Evolutionary conservation across 1,140 invertebrate species (phyloP).

Genomic region (Propsilocerus akamusi): DNA sequence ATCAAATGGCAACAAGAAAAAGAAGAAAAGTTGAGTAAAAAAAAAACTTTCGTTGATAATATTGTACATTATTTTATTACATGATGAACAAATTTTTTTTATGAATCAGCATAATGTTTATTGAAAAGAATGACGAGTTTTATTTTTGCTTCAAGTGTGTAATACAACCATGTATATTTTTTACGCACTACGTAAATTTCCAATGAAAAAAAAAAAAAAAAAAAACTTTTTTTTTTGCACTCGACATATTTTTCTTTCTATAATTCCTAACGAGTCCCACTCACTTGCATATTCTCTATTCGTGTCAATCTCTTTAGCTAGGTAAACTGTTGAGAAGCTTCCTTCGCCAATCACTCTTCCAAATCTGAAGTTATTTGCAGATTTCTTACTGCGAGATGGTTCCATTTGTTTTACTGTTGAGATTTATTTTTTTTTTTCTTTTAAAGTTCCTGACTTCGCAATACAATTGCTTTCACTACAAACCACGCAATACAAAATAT

Average conservation of each 20-base stretch:
- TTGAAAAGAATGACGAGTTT: background rate
- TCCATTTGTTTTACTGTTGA: too few species aligned
- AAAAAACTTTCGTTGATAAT: background rate
- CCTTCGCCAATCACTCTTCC: slow-evolving; percentile 91
- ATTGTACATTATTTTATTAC: background rate
- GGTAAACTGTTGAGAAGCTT: slow-evolving; percentile 88
- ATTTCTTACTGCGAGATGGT: slow-evolving; percentile 46
- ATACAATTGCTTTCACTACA: too few species aligned
- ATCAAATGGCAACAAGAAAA: background rate
- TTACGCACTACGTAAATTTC: background rate
- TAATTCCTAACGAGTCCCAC: slow-evolving; percentile 20
- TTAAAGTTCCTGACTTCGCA: too few species aligned
- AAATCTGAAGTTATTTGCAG: slow-evolving; percentile 82
- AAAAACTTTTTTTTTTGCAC: slow-evolving; percentile 10
- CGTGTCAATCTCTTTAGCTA: slow-evolving; percentile 80
- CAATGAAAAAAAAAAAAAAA: background rate
- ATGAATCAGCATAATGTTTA: slow-evolving; percentile 1
- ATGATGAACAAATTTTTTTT: too few species aligned
- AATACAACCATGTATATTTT: background rate
- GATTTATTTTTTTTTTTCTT: too few species aligned
- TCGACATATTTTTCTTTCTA: slow-evolving; percentile 11
- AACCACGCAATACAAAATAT: too few species aligned
- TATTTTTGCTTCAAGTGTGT: background rate
- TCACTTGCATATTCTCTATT: slow-evolving; percentile 86
- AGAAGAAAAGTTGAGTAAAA: slow-evolving; percentile 5